Conservation (phyloP, 2,113 vertebrate genomes). For the Orthonyx spaldingii region DNA sequence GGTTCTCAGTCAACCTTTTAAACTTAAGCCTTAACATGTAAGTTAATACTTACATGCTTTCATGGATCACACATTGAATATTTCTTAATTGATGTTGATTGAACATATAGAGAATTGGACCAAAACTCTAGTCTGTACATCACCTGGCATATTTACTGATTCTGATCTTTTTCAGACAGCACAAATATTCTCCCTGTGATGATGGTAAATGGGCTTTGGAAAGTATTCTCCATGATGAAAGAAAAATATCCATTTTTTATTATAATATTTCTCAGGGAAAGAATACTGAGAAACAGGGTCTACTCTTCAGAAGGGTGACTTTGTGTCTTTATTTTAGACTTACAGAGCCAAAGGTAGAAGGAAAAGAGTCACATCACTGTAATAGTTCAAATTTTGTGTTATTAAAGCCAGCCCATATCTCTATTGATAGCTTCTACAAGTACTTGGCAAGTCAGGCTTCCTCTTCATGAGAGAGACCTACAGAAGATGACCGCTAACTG, state of each 20-base stretch:
- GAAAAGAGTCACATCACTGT: accelerated
- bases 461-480: neutral
- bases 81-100: neutral
- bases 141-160: neutral
- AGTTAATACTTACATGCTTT: neutral
- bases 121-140: neutral
- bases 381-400: neutral
- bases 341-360: neutral
- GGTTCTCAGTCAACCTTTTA: neutral
- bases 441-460: neutral
- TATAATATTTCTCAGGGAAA: neutral
- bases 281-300: neutral
- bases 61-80: neutral
- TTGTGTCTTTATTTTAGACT: neutral
- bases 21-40: neutral
- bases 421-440: neutral
- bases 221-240: neutral
- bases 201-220: neutral
- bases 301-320: neutral
- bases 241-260: neutral
- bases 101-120: neutral
- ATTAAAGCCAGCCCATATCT: neutral
- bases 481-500: neutral
- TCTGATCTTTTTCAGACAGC: neutral
- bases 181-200: neutral